A percentile compares a stretch with the other conserved stretches of the same genome.
phyloP scores from a whole-genome alignment of 2,888 invertebrate species.

The Nephrotoma appendiculata region DNA sequence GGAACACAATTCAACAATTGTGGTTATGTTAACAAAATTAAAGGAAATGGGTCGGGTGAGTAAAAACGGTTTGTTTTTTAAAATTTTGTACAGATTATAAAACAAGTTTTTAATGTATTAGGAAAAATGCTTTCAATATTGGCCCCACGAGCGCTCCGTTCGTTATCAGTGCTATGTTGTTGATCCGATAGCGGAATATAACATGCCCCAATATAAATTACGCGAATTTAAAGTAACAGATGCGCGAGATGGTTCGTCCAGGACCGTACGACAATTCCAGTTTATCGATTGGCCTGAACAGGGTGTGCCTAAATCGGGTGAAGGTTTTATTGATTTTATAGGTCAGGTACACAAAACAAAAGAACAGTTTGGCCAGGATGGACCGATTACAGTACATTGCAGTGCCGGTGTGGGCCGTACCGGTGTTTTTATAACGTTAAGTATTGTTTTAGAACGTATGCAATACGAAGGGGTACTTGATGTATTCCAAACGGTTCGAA shows the following conservation, averaged over 20 bases:
- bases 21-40: slow-evolving; percentile 96
- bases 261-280: slow-evolving; percentile 92
- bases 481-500: slow-evolving; percentile 97
- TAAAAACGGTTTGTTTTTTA: slow-evolving; percentile 12
- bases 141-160: slow-evolving; percentile 96
- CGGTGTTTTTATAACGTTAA: slow-evolving; percentile 95
- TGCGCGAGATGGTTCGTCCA: slow-evolving; percentile 89
- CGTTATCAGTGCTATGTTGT: slow-evolving; percentile 97
- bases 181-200: slow-evolving; percentile 98
- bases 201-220: slow-evolving; percentile 98
- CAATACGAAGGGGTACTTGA: slow-evolving; percentile 98
- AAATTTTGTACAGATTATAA: background rate
- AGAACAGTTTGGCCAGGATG: slow-evolving; percentile 98
- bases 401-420: slow-evolving; percentile 97
- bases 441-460: slow-evolving; percentile 96
- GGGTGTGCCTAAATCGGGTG: slow-evolving; percentile 94
- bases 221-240: slow-evolving; percentile 97
- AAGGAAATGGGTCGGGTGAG: slow-evolving; percentile 94
- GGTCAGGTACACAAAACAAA: slow-evolving; percentile 99
- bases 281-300: slow-evolving; percentile 95
- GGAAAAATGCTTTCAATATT: slow-evolving; percentile 99
- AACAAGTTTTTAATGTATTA: slow-evolving; percentile 26
- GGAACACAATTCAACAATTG: slow-evolving; percentile 98
- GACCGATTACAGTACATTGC: slow-evolving; percentile 97
- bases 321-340: slow-evolving; percentile 98